A percentile compares a stretch with the other conserved stretches of the same genome.
Conservation (phyloP, 2,888 invertebrate genomes). For the Phorcus lineatus region DNA sequence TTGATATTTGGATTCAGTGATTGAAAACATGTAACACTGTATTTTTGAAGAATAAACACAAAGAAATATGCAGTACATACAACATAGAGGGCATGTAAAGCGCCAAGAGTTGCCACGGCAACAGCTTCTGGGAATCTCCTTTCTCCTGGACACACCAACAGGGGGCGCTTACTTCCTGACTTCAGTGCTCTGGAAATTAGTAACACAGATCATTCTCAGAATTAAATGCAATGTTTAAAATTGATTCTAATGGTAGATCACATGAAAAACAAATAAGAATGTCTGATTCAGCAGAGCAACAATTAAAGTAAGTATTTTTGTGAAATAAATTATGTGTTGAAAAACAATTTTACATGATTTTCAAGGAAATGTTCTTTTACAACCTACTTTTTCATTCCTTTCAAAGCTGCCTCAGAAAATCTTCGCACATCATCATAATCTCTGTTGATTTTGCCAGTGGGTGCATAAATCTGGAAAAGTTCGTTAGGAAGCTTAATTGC, state of each 20-base stretch:
- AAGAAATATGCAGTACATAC: constrained; percentile 75
- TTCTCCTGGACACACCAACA: constrained; percentile 80
- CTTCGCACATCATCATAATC: constrained; percentile 88
- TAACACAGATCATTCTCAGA: background rate
- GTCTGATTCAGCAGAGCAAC: no score
- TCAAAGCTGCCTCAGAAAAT: constrained; percentile 85
- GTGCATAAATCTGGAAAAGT: constrained; percentile 79
- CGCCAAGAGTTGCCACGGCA: constrained; percentile 88
- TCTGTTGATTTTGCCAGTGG: constrained; percentile 85
- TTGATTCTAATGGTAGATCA: no score
- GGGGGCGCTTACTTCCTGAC: constrained; percentile 87
- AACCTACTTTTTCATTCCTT: constrained; percentile 79
- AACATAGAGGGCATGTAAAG: constrained; percentile 91
- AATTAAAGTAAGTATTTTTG: no score
- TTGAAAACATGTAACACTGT: no score
- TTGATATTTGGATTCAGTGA: no score
- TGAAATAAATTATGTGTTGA: no score
- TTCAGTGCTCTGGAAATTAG: constrained; percentile 83
- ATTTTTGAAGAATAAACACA: no score
- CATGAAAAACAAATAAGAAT: no score
- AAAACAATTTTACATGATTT: no score
- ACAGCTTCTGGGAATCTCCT: constrained; percentile 84
- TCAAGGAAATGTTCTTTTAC: no score
- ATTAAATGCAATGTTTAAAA: no score
- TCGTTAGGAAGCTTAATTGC: no score